Evolutionary conservation across 2,797 vertebrate species (phyloP).

Genomic region (Microchirus variegatus): DNA sequence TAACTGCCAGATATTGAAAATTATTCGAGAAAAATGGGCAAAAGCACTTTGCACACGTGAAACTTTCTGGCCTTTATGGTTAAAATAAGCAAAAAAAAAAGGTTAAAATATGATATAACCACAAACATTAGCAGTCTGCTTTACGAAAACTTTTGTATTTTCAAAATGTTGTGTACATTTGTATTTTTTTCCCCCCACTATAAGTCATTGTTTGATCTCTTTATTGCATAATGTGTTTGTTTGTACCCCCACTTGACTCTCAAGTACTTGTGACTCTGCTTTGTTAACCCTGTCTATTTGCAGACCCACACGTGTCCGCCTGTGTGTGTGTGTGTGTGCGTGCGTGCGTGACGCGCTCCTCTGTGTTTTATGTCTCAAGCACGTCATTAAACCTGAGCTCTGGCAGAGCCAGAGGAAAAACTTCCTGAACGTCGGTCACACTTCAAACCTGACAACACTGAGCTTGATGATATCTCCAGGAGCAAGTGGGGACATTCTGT

Average conservation of each 20-base stretch:
- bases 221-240: not conserved
- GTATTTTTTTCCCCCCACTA: not conserved
- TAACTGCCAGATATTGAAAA: too few species aligned
- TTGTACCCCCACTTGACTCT: too few species aligned
- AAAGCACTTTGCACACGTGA: too few species aligned
- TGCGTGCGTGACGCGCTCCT: conserved; percentile 27
- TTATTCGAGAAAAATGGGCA: too few species aligned
- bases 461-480: conserved; percentile 31
- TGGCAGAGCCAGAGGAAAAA: conserved; percentile 55
- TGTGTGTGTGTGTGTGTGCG: too few species aligned
- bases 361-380: conserved; percentile 30
- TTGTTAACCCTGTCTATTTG: conserved; percentile 18
- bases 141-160: too few species aligned
- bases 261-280: conserved; percentile 8
- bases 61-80: too few species aligned
- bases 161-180: too few species aligned
- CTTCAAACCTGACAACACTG: conserved; percentile 10
- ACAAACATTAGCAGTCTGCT: too few species aligned
- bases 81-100: too few species aligned
- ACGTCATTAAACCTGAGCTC: conserved; percentile 27
- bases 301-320: not conserved
- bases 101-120: too few species aligned
- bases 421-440: conserved; percentile 32
- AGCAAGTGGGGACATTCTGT: conserved; percentile 44
- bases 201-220: not conserved